Conservation (phyloP, 2,888 invertebrate genomes). For the Microplitis deprimator region DNA sequence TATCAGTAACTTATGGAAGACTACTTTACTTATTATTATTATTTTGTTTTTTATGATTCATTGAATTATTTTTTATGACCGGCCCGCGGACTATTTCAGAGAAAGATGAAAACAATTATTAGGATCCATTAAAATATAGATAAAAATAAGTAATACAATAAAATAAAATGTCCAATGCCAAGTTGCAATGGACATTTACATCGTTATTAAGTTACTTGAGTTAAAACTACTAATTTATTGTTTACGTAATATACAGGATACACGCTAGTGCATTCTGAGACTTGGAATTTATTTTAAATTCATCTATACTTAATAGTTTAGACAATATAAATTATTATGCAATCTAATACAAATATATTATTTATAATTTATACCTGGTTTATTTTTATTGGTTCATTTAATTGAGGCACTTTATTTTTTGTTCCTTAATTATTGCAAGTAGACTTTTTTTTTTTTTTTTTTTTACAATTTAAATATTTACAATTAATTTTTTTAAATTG, state of each 20-base stretch:
- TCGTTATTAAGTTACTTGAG: constrained; percentile 50
- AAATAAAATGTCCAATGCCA: constrained; percentile 11
- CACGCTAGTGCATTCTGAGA: constrained; percentile 53
- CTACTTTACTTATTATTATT: too few species aligned
- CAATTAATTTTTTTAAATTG: too few species aligned
- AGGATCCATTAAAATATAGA: too few species aligned
- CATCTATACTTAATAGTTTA: constrained; percentile 27
- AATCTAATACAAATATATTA: constrained; percentile 9
- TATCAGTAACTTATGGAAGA: too few species aligned
- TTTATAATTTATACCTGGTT: neutral
- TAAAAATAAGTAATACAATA: neutral
- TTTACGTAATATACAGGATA: constrained; percentile 54
- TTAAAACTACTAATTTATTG: constrained; percentile 48
- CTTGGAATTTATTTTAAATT: constrained; percentile 49
- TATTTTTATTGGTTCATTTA: neutral
- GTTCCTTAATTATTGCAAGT: too few species aligned
- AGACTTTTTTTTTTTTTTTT: too few species aligned
- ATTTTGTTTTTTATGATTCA: too few species aligned
- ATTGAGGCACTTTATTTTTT: neutral
- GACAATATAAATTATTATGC: constrained; percentile 17
- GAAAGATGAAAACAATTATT: too few species aligned
- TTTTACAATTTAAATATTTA: too few species aligned
- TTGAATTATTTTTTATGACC: too few species aligned
- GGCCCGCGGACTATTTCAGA: too few species aligned
- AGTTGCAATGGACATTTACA: constrained; percentile 45